phyloP scores from a whole-genome alignment of 1,140 invertebrate species.

The Leptopilina boulardi region DNA sequence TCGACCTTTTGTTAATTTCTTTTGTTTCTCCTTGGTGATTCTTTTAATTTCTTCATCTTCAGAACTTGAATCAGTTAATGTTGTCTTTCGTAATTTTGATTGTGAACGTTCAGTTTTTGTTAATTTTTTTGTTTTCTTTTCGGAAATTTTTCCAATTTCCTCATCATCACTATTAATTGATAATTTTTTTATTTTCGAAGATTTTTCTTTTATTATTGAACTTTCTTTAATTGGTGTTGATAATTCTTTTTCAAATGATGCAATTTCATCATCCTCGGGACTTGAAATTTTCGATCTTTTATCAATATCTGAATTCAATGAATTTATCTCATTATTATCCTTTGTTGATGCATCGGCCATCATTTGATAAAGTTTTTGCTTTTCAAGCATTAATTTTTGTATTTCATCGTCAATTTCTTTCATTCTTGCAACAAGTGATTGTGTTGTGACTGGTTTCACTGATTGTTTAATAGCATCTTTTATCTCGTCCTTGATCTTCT shows the following conservation, averaged over 20 bases:
- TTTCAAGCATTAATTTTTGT: conserved; percentile 69
- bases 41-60: neutral
- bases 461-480: conserved; percentile 45
- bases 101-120: neutral
- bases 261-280: conserved; percentile 35
- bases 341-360: conserved; percentile 1
- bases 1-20: neutral
- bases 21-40: neutral
- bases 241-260: conserved; percentile 23
- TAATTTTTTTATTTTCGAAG: conserved; percentile 30
- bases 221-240: neutral
- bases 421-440: conserved; percentile 67
- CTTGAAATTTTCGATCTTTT: conserved; percentile 36
- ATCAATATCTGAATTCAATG: neutral
- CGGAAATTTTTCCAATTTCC: neutral
- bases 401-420: conserved; percentile 72
- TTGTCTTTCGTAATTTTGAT: neutral
- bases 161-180: neutral
- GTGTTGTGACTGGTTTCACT: conserved; percentile 45
- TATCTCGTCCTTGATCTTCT: conserved; percentile 47
- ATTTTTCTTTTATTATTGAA: neutral
- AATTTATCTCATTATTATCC: neutral
- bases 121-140: conserved; percentile 5
- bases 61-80: neutral
- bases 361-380: conserved; percentile 54